A percentile compares a stretch with the other conserved stretches of the same genome.
Conservation (phyloP, 1,140 invertebrate genomes). For the Nasonia giraulti region DNA sequence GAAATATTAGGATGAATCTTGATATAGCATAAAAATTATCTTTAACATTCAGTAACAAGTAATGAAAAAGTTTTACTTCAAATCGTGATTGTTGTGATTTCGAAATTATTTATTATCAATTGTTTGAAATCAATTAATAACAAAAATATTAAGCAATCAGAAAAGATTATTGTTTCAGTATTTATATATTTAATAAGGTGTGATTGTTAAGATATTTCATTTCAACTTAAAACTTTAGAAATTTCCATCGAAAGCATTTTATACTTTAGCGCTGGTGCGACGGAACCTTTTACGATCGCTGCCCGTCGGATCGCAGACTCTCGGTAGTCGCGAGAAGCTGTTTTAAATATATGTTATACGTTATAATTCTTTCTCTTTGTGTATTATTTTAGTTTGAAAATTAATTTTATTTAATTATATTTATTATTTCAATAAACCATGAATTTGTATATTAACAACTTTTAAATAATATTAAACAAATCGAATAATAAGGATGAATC, state of each 20-base stretch:
- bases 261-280: constrained; percentile 49
- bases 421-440: neutral
- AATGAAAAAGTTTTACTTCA: too few species aligned
- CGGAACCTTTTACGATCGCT: constrained; percentile 52
- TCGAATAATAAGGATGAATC: too few species aligned
- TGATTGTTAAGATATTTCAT: neutral
- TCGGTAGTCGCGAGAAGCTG: neutral
- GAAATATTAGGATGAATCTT: too few species aligned
- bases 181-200: too few species aligned
- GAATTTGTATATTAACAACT: neutral
- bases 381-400: too few species aligned
- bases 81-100: too few species aligned
- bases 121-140: too few species aligned
- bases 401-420: neutral
- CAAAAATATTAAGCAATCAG: too few species aligned
- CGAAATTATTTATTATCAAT: too few species aligned
- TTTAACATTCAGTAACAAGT: too few species aligned
- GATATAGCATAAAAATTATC: too few species aligned
- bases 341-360: neutral
- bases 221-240: neutral
- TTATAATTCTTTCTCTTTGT: neutral
- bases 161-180: too few species aligned
- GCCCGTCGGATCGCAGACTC: constrained; percentile 59
- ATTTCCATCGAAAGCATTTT: neutral
- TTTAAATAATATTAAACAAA: neutral